phyloP scores from a whole-genome alignment of 1,140 invertebrate genomes.

The Physella acuta region DNA sequence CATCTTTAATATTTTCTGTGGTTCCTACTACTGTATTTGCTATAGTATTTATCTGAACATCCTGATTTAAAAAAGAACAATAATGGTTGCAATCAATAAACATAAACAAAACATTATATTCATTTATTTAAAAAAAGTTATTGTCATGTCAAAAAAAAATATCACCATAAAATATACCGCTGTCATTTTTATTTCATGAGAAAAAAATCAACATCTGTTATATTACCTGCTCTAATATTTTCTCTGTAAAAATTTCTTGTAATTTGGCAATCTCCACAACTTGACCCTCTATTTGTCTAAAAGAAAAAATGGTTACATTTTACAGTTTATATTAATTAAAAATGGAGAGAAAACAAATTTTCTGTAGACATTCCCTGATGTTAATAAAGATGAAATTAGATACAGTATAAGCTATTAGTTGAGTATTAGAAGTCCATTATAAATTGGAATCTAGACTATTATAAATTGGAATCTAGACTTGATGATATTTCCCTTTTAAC shows the following conservation, averaged over 20 bases:
- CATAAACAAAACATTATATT: conserved; percentile 19
- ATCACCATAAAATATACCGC: neutral
- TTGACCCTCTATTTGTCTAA: conserved; percentile 75
- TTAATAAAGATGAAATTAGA: too few relatives aligned
- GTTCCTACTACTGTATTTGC: conserved; percentile 82
- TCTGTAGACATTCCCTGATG: too few relatives aligned
- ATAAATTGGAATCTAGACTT: too few relatives aligned
- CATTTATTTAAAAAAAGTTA: neutral
- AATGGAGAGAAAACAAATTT: too few relatives aligned
- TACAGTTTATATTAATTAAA: too few relatives aligned
- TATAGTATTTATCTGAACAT: conserved; percentile 81
- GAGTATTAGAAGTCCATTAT: too few relatives aligned
- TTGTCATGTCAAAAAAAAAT: neutral
- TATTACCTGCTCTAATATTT: conserved; percentile 83
- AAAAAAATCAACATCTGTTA: too few relatives aligned
- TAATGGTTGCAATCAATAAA: neutral
- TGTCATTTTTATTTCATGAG: too few relatives aligned
- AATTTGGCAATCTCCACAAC: conserved; percentile 92
- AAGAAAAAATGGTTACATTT: too few relatives aligned
- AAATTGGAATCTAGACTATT: too few relatives aligned
- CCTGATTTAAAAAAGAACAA: conserved; percentile 17
- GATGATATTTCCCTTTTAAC: too few relatives aligned
- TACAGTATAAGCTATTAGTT: too few relatives aligned
- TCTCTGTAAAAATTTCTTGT: conserved; percentile 96
- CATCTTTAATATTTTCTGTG: conserved; percentile 93